phyloP scores from a whole-genome alignment of 2,888 invertebrate species.

The Coleophora flavipennella region DNA sequence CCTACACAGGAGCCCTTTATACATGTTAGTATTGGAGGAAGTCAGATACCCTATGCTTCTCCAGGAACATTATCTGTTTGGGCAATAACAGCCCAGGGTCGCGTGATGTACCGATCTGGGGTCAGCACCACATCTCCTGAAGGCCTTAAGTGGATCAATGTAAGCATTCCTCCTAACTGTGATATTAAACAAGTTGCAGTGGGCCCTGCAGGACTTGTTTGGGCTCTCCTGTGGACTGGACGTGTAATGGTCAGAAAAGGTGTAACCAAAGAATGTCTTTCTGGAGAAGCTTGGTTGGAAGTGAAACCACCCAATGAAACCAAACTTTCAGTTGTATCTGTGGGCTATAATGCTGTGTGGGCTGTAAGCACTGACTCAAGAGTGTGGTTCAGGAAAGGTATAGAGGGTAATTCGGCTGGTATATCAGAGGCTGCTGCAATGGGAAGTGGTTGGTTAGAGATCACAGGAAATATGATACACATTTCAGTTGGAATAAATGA shows the following conservation, averaged over 20 bases:
- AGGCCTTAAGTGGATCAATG: constrained; percentile 87
- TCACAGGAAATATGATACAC: constrained; percentile 87
- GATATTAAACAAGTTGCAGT: constrained; percentile 90
- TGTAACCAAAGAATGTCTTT: constrained; percentile 82
- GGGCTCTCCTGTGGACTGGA: constrained; percentile 90
- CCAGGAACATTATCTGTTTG: constrained; percentile 87
- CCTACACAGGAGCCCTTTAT: constrained; percentile 95
- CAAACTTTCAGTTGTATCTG: constrained; percentile 82
- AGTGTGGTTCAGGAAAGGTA: constrained; percentile 88
- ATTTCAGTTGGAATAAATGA: constrained; percentile 91
- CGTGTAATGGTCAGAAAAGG: constrained; percentile 86
- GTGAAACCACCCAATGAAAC: constrained; percentile 80
- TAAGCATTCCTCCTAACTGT: constrained; percentile 82
- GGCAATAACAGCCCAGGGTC: constrained; percentile 93
- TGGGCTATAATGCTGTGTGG: constrained; percentile 85
- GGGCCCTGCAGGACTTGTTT: constrained; percentile 88
- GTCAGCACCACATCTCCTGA: constrained; percentile 88
- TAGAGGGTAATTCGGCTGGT: constrained; percentile 79
- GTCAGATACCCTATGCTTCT: constrained; percentile 83
- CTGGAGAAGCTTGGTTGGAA: constrained; percentile 85
- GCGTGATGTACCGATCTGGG: constrained; percentile 89
- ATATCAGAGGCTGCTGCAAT: constrained; percentile 82
- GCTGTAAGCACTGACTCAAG: constrained; percentile 86
- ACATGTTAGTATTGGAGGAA: constrained; percentile 90
- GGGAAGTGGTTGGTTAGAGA: constrained; percentile 91